Evolutionary conservation across 2,797 vertebrate genomes (phyloP), one percentile per base, ranked within the genome.

Genomic region (Amphiprion clarkii): DNA sequence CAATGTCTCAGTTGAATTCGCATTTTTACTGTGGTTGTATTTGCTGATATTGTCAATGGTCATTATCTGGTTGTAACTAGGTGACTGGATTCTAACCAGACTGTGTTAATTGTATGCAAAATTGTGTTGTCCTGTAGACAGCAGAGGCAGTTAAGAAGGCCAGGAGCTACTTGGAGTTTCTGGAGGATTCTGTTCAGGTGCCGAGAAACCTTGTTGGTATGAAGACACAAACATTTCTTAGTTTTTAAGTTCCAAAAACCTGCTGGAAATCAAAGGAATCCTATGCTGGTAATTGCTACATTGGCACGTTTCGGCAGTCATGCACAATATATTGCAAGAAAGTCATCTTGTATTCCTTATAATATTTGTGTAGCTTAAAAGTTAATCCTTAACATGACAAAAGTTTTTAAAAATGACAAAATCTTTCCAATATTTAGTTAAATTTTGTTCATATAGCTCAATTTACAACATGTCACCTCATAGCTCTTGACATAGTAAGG

Each of bases 161-260:
- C 81, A 96, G 98, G 92, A 96, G 92, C 92, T 97, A 89, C 92
- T 94, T 99, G 85, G 98, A 99, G 90, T 99, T 99, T 93, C 90
- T 98, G 79, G 98, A 99, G 80, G 98, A 99, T 88, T 99, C 97
- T 82, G 97, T 99, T 91, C 97, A 99, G 91, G 97, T 99, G 91
- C 98, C 98, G 80, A 96, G 98, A 84, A 96, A 95, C 93, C 96
- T 99, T 64, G 98, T 99, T 84, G 98, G 98, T 99, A 96, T 83
- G 98, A 79, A 36, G 48, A 79, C 5, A 27, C 12, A 46, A 16
- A 53, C 36, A 17, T 61, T 59, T 62, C 16, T 60, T 10, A 46
- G 16, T 25, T 40, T 16, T 25, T 29, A 76, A 66, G 53, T 36
- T 29, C 49, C 10, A 40, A 0, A 71, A 69, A 16, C 8, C 14